Conservation (phyloP, 2,888 invertebrate species). For the Ochropacha duplaris region DNA sequence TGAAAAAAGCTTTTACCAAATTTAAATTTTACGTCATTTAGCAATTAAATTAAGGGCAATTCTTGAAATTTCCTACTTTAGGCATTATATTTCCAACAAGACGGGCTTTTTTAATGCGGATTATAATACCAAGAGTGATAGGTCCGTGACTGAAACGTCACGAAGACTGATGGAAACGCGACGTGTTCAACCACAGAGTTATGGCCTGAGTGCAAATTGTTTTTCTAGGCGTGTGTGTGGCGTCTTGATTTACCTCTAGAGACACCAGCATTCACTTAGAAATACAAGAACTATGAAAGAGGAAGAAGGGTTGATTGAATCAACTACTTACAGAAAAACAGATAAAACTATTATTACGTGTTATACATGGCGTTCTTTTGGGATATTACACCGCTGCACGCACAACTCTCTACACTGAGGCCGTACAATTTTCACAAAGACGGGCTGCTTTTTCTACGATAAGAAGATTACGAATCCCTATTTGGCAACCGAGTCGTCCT, state of each 20-base stretch:
- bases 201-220: not conserved
- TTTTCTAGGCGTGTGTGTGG: not conserved
- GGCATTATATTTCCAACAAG: not conserved
- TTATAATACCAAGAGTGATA: not conserved
- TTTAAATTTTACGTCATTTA: not conserved
- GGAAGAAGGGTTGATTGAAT: too few relatives aligned
- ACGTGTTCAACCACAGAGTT: constrained; percentile 12
- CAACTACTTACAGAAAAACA: too few relatives aligned
- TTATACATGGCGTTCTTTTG: too few relatives aligned
- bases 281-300: too few relatives aligned
- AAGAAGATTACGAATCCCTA: constrained; percentile 12
- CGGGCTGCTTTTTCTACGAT: constrained; percentile 10
- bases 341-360: too few relatives aligned
- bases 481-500: not conserved
- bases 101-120: not conserved
- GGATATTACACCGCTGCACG: too few relatives aligned
- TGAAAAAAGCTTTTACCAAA: not conserved
- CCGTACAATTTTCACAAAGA: not conserved
- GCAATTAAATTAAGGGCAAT: not conserved
- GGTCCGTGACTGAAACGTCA: constrained; percentile 7
- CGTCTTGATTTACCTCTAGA: not conserved
- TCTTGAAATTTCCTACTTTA: not conserved
- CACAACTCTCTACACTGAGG: not conserved
- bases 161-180: constrained; percentile 28
- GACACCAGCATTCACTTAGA: too few relatives aligned